phyloP scores from a whole-genome alignment of 2,888 invertebrate genomes.

The Amphiduros pacificus region DNA sequence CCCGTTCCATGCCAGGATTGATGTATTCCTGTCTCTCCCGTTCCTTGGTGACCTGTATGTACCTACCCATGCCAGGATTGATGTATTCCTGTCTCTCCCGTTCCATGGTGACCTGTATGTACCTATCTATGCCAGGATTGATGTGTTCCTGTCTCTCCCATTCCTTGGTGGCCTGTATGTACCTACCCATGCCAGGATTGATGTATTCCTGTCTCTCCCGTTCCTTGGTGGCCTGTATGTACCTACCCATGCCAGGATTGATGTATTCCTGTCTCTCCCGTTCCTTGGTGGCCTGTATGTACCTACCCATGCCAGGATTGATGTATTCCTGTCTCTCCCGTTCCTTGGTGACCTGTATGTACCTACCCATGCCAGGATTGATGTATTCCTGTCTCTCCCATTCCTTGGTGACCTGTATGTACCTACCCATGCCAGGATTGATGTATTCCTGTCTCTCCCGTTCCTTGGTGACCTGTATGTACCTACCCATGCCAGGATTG shows the following conservation, averaged over 20 bases:
- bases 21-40: neutral
- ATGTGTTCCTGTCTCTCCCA: too few relatives aligned
- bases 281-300: neutral
- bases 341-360: neutral
- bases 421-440: neutral
- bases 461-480: neutral
- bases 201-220: too few relatives aligned
- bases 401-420: neutral
- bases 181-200: too few relatives aligned
- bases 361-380: neutral
- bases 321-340: neutral
- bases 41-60: neutral
- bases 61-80: too few relatives aligned
- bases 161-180: too few relatives aligned
- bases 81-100: too few relatives aligned
- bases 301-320: neutral
- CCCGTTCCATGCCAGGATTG: neutral
- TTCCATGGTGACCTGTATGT: too few relatives aligned
- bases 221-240: too few relatives aligned
- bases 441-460: neutral
- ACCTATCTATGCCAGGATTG: too few relatives aligned
- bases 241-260: neutral
- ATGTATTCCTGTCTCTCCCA: neutral
- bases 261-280: neutral
- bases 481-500: neutral